These are phyloP conservation scores for Chauna torquata DNA, from an alignment of 2,113 vertebrate genomes.

Conservation along the genomic window DNA sequence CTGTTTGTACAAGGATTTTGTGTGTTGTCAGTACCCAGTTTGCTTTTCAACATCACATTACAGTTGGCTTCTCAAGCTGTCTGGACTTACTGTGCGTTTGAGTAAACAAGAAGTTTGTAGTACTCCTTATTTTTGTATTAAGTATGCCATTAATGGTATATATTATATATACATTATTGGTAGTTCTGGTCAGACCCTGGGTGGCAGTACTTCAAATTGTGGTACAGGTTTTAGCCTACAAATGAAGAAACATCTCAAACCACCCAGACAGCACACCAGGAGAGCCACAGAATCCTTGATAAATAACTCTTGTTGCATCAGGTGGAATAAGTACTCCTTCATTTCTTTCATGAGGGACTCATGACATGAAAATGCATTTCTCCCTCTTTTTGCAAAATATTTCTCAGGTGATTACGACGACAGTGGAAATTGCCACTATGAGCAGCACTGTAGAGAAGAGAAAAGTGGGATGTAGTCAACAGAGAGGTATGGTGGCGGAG, in stretches of 20 bases:
- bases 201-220: not conserved
- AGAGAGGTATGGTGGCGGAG: not conserved
- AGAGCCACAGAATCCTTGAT: not conserved
- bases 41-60: not conserved
- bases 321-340: not conserved
- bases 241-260: not conserved
- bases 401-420: not conserved
- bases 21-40: not conserved
- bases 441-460: not conserved
- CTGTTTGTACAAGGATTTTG: not conserved
- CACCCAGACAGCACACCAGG: fast-evolving
- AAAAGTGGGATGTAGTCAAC: not conserved
- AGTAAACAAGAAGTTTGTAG: not conserved
- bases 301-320: not conserved
- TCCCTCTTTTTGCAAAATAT: not conserved
- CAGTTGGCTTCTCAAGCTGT: constrained; percentile 14
- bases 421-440: not conserved
- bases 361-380: not conserved
- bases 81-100: constrained; percentile 23
- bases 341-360: not conserved
- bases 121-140: constrained; percentile 35
- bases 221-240: not conserved
- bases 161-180: too few relatives aligned
- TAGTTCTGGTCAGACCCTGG: not conserved
- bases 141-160: not conserved